Evolutionary conservation across 2,113 vertebrate species (phyloP).

Genomic region (Lucifuga dentata): DNA sequence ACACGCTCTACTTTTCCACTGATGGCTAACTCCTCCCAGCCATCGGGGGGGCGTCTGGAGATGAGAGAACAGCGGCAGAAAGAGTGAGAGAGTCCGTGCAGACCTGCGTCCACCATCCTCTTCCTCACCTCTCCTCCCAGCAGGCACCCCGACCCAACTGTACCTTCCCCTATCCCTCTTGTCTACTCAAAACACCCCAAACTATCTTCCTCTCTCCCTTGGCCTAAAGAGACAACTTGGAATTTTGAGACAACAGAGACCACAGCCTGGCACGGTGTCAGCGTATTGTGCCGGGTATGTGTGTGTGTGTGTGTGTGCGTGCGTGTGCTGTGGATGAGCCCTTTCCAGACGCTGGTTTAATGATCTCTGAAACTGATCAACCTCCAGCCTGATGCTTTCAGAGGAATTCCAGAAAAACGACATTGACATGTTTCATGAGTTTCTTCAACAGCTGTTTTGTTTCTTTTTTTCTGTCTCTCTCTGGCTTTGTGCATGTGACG

Average conservation of each 20-base stretch:
- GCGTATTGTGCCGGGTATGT: conserved; percentile 3
- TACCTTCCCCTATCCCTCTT: conserved; percentile 53
- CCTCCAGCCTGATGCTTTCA: conserved; percentile 49
- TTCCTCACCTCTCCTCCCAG: conserved; percentile 52
- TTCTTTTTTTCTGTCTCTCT: conserved; percentile 53
- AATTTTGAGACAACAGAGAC: conserved; percentile 43
- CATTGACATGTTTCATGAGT: conserved; percentile 79
- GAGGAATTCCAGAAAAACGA: conserved; percentile 79
- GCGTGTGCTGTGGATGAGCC: conserved; percentile 22
- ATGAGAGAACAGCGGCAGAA: conserved; percentile 6
- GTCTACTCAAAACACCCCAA: not conserved
- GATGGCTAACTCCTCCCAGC: conserved; percentile 87
- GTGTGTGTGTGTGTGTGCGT: conserved; percentile 1
- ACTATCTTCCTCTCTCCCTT: not conserved
- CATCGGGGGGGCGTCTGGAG: conserved; percentile 45
- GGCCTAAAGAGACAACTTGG: conserved; percentile 22
- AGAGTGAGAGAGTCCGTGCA: conserved; percentile 47
- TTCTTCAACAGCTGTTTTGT: conserved; percentile 60
- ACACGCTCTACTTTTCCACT: conserved; percentile 98
- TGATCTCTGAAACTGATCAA: conserved; percentile 42
- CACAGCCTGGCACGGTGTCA: conserved; percentile 41
- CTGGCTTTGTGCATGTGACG: conserved; percentile 70
- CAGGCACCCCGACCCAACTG: conserved; percentile 70
- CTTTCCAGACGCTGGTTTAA: conserved; percentile 39
- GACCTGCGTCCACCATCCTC: conserved; percentile 23